Base-by-base conservation (phyloP, 2,113 vertebrate genomes). In the Apaloderma vittatum region DNA sequence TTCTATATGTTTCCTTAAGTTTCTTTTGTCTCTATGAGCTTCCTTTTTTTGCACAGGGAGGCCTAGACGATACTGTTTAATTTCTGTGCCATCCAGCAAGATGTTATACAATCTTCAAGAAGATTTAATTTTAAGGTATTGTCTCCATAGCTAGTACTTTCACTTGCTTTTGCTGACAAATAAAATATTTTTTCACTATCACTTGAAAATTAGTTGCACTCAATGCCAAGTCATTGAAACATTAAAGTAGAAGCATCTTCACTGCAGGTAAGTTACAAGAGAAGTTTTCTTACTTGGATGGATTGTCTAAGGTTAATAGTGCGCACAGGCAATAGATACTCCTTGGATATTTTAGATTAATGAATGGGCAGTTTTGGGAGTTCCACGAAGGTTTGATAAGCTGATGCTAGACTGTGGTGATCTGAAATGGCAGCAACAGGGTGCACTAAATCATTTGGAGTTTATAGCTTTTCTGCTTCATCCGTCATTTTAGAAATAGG, bases 381-480 rank as follows among this genome's bases (percentile, higher is more conserved):
- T 67, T 32, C 10, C 19, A n/a, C 12, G 48, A 54, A 3, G 32
- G 11, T 66, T 93, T 62, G 15, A 14, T 76, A 52, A 89, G 7
- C 58, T 84, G 32, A 40, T 68, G 57, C 32, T 49, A 84, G 57
- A 29, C 22, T 27, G 62, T 23, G 15, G 37, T 63, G 27, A 72
- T 48, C 30, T 51, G 43, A 90, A 92, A 89, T 36, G 51, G 27
- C 51, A 87, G 11, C n/a, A 59, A 52, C 2, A 24, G 52, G n/a
- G 9, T 63, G 40, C 40, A 52, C 1, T 15, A 68, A 86, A 89
- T 10, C 3, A 57, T 88, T 82, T 63, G 14, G 32, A 16, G 51
- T 94, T 96, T 86, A 67, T 22, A 68, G 17, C 14, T 74, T 80
- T 90, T 65, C n/a, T 87, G 19, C 73, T 70, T 94, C 93, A 79